Evolutionary conservation across 2,888 invertebrate species (phyloP), one percentile per base, ranked within the genome.

Genomic region (Lypha dubia): DNA sequence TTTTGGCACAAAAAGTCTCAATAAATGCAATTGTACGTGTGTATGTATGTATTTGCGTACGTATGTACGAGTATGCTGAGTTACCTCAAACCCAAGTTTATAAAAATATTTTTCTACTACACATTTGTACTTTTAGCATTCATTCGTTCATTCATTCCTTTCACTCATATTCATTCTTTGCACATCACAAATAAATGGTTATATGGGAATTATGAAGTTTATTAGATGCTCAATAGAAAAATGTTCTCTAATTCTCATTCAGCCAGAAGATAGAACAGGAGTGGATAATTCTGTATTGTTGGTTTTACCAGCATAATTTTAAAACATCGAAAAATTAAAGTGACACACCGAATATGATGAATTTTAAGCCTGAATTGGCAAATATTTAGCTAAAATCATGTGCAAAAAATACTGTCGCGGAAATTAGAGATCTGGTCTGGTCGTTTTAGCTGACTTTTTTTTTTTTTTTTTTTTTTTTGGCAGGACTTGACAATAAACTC

Each of bases 1-100:
- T 77, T 74, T 80, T 68, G 74, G n/a, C n/a, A n/a, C 62, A 70
- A 74, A 76, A 80, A 76, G 80, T 84, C n/a, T n/a, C 80, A 77
- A 73, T 77, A 77, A 65, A 41, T 77, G 76, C 76, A 67, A 51
- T 4, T 44, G 63, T 20, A 41, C 41, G 53, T 53, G 15, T 51
- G 63, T 20, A 4, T 22, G n/a, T n/a, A n/a, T n/a, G n/a, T n/a
- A n/a, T n/a, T 11, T 9, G 6, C 20, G 17, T 17, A 49, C 13
- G 9, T 28, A 22, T 4, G n/a, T n/a, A n/a, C n/a, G n/a, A n/a
- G n/a, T n/a, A n/a, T n/a, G n/a, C n/a, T n/a, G 20, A 24, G 20
- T 68, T 24, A 49, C 68, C 58, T 49, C 38, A 35, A 68, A 58
- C 15, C 0, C 15, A 62, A 38, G 22, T 22, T 15, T 9, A 28